Base-by-base conservation (phyloP, 2,888 invertebrate species). In the Hedychridium roseum region DNA sequence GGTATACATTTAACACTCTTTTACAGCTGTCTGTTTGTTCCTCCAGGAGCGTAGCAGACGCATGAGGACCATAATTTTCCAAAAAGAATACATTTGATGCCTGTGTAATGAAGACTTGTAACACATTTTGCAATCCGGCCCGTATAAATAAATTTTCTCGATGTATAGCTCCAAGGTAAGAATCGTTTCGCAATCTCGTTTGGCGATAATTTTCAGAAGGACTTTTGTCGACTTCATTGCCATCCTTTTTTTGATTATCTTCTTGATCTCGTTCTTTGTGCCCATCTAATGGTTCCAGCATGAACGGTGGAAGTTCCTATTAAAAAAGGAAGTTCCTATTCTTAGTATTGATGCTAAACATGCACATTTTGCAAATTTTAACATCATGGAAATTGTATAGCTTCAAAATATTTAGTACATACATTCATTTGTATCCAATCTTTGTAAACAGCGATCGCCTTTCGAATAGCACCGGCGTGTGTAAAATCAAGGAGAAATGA, bases 11-110 rank as follows among this genome's bases (percentile, higher is more conserved):
- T 47, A 97, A 84, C 52, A 97, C 95, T 59, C 95, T 86, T 80
- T 97, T 97, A 81, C 97, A 97, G 46, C 95, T 90, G 79, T 97
- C 97, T 0, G 96, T 96, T 80, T 95, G 95, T 75, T 95, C 94
- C 71, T 94, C 94, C 23, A 94, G 78, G 47, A 92, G 82, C 40
- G 88, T 85, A n/a, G 85, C 83, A 3, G 84, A 84, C 6, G 80
- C 78, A 44, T 66, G 68, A 15, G 81, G 78, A n/a, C 80, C 81
- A 9, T 79, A 79, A 42, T 80, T 80, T 65, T 88, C 87, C 32
- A 93, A 83, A 47, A 95, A 84, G 82, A 97, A 97, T 51, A 97
- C 95, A 80, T 95, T 93, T 9, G 96, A 91, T 2, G 97, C 94
- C 82, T 97, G 94, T 39, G 94, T 95, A 81, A 97, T 92, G 80